These are phyloP conservation scores for Capreolus pygargus DNA, from an alignment of 2,113 vertebrate species.

Conservation along the genomic window DNA sequence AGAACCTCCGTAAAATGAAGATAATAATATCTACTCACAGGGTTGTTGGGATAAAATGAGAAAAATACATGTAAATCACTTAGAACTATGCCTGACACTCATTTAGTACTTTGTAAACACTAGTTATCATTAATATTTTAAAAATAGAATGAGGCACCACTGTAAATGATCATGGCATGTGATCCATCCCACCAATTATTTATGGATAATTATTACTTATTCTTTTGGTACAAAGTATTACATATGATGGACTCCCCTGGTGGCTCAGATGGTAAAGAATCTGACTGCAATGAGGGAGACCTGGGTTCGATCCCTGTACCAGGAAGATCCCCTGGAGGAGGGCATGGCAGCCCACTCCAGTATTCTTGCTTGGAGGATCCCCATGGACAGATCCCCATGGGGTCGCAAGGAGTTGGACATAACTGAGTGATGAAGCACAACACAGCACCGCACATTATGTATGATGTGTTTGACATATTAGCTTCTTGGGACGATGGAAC, in stretches of 20 bases:
- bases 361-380: too few species aligned
- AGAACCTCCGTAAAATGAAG: background rate
- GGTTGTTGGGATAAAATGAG: background rate
- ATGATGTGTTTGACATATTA: background rate
- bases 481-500: background rate
- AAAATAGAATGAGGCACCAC: background rate
- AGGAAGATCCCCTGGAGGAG: too few species aligned
- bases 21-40: background rate
- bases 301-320: too few species aligned
- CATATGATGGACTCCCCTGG: background rate
- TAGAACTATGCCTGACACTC: background rate
- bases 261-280: too few species aligned
- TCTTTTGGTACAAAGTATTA: background rate
- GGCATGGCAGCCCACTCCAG: too few species aligned
- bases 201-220: background rate
- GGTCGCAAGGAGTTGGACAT: too few species aligned
- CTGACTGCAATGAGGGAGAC: too few species aligned
- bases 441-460: too few species aligned
- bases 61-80: background rate
- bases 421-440: too few species aligned
- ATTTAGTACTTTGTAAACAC: background rate
- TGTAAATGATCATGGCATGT: background rate
- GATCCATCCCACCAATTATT: background rate
- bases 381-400: too few species aligned
- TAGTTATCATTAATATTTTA: background rate